A percentile compares a stretch with the other conserved stretches of the same genome.
These are phyloP conservation scores for Teinopalpus imperialis DNA, from an alignment of 2,888 invertebrate species.

Conservation along the genomic window DNA sequence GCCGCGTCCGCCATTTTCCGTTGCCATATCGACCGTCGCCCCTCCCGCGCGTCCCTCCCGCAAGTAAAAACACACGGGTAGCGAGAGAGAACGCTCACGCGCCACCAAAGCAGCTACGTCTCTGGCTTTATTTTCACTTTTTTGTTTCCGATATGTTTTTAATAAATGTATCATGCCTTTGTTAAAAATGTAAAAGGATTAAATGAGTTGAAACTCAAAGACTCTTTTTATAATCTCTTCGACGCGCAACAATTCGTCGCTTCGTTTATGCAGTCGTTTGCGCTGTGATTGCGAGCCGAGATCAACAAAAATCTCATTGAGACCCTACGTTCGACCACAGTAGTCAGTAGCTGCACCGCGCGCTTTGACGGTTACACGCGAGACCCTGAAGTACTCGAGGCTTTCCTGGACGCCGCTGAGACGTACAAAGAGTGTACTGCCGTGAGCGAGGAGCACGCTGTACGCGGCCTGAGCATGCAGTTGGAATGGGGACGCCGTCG, in stretches of 20 bases:
- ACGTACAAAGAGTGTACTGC: slow-evolving; percentile 28
- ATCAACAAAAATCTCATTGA: slow-evolving; percentile 1
- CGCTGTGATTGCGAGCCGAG: slow-evolving; percentile 4
- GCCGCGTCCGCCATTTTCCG: no score
- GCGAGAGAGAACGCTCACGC: no score
- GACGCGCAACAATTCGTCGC: not conserved
- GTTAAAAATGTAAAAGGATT: no score
- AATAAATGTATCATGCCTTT: no score
- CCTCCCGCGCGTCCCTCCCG: no score
- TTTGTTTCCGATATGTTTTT: no score
- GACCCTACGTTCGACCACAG: not conserved
- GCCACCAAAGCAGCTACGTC: no score
- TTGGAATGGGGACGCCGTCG: slow-evolving; percentile 25
- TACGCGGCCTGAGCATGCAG: slow-evolving; percentile 28
- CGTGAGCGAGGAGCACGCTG: slow-evolving; percentile 27
- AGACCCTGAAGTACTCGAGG: slow-evolving; percentile 25
- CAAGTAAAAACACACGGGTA: no score
- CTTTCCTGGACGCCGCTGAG: slow-evolving; percentile 27
- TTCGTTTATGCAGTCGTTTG: slow-evolving; percentile 7
- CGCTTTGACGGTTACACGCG: slow-evolving; percentile 13
- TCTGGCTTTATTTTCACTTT: no score
- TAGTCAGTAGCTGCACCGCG: slow-evolving; percentile 20
- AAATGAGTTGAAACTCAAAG: no score
- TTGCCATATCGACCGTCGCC: no score
- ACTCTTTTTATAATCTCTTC: no score